Evolutionary conservation across 2,113 vertebrate genomes (phyloP).

Genomic region (Scalopus aquaticus): DNA sequence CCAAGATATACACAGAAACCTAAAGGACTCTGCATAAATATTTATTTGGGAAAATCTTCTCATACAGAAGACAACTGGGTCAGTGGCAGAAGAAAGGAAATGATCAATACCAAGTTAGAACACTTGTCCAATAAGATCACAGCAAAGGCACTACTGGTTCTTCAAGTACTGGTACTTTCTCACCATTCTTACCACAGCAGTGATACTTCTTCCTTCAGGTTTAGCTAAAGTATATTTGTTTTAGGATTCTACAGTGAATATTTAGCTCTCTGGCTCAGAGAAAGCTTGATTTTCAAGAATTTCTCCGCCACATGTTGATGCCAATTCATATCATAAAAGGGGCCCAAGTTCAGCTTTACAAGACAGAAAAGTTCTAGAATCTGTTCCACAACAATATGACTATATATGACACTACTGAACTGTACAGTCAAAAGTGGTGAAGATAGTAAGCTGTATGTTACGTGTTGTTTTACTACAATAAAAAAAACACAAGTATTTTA

Average conservation of each 20-base stretch:
- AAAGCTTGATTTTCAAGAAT: slow-evolving; percentile 34
- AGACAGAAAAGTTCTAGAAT: slow-evolving; percentile 29
- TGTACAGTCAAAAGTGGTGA: slow-evolving; percentile 1
- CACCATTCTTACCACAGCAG: neutral
- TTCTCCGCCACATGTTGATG: slow-evolving; percentile 33
- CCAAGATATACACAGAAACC: neutral
- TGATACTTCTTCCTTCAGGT: neutral
- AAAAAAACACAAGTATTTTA: slow-evolving; percentile 16
- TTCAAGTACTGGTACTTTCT: neutral
- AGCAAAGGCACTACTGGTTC: neutral
- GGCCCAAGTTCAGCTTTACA: neutral
- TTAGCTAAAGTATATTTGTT: slow-evolving; percentile 17
- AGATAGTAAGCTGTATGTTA: neutral
- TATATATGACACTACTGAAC: neutral
- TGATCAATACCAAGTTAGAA: neutral
- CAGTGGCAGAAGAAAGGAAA: slow-evolving; percentile 1
- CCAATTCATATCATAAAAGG: neutral
- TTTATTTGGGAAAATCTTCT: slow-evolving; percentile 41
- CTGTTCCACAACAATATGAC: neutral
- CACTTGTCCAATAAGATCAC: neutral
- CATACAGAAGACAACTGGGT: neutral
- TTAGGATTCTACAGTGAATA: neutral
- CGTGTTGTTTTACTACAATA: slow-evolving; percentile 27
- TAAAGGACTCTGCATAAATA: neutral
- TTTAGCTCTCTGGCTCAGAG: neutral